phyloP scores from a whole-genome alignment of 2,797 vertebrate species.

The Erithacus rubecula region DNA sequence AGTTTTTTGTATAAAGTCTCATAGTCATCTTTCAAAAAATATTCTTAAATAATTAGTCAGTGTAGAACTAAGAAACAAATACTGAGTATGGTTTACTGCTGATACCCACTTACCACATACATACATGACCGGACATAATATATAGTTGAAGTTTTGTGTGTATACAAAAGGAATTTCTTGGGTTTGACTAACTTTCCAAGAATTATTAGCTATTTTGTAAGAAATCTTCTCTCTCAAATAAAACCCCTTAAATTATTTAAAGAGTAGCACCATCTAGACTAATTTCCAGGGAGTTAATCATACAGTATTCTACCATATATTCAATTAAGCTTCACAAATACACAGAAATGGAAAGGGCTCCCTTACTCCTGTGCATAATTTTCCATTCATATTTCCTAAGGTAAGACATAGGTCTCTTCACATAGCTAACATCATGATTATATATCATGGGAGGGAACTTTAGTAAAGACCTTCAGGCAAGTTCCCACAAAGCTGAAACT shows the following conservation, averaged over 20 bases:
- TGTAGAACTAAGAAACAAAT: neutral
- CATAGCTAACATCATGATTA: constrained; percentile 11
- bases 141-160: neutral
- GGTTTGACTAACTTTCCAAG: neutral
- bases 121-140: neutral
- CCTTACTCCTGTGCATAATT: constrained; percentile 15
- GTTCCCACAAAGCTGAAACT: constrained; percentile 67
- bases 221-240: neutral
- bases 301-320: neutral
- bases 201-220: neutral
- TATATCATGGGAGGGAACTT: constrained; percentile 25
- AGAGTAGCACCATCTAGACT: neutral
- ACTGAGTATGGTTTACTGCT: neutral
- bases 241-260: neutral
- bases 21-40: neutral
- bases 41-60: neutral
- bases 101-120: fast-evolving
- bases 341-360: neutral
- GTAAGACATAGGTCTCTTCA: constrained; percentile 23
- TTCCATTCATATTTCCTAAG: constrained; percentile 50
- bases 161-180: neutral
- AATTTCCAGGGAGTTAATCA: neutral
- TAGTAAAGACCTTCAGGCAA: constrained; percentile 43
- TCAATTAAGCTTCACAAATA: constrained; percentile 30
- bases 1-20: neutral